Base-by-base conservation (phyloP, 2,113 vertebrate genomes). In the Plecotus auritus region DNA sequence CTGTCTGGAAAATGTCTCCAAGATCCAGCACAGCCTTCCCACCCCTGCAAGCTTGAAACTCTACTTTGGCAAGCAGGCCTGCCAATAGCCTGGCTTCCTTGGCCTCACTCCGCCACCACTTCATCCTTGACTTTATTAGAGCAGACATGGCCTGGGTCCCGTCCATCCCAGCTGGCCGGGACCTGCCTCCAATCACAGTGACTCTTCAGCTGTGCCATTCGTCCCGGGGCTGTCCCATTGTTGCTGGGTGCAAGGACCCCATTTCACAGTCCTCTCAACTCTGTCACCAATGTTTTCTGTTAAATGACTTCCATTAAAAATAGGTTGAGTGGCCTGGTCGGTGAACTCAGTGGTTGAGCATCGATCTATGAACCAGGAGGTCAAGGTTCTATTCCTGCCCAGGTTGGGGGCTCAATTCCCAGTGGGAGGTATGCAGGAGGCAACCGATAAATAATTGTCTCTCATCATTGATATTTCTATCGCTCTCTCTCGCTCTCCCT, bases 11-110 rank as follows among this genome's bases (percentile, higher is more conserved):
- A 92, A 30, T 16, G 8, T 40, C 17, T 88, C 47, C 2, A 77
- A 56, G 18, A 32, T 51, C 7, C n/a, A 11, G 5, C 20, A 64
- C 23, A 28, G 7, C 0, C 1, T 0, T n/a, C 14, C 3, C 5
- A 22, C n/a, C 30, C 18, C 7, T 45, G 1, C 56, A 30, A 54
- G 40, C 64, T 49, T 74, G 17, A 69, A 92, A 59, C 14, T 88
- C 73, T 20, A 11, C 30, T 54, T 78, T 61, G 56, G 28, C 45
- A 70, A 89, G 23, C 47, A 66, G 23, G 11, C 32, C 49, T 70
- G 54, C 30, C 20, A n/a, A 37, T 14, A 59, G 35, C 22, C 26
- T 40, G 17, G 22, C 16, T 28, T 49, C 18, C 30, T 42, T 74
- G 66, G 11, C 49, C 64, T 86, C n/a, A 26, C 42, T 45, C 12